A percentile compares a stretch with the other conserved stretches of the same genome.
Conservation (phyloP, 2,113 vertebrate species). For the Bombycilla garrulus region DNA sequence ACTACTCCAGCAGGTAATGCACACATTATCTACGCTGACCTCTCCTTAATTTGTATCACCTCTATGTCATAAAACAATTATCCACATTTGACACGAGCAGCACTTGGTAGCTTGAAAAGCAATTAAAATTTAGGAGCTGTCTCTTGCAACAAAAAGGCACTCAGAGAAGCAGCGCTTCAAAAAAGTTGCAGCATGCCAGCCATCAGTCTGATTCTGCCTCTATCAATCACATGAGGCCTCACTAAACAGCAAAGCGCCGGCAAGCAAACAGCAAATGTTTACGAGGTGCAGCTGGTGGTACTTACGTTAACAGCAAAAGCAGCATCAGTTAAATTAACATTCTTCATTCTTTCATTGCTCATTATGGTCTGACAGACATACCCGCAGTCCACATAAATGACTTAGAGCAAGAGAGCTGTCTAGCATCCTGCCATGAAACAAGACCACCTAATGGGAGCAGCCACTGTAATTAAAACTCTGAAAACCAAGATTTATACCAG, state of each 20-base stretch:
- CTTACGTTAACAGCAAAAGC: slow-evolving; percentile 72
- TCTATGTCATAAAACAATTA: slow-evolving; percentile 72
- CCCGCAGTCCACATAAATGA: slow-evolving; percentile 68
- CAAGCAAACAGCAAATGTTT: slow-evolving; percentile 60
- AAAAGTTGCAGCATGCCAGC: slow-evolving; percentile 19
- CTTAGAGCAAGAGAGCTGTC: slow-evolving; percentile 56
- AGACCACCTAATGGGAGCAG: slow-evolving; percentile 66
- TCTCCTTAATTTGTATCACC: slow-evolving; percentile 64
- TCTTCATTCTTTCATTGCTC: slow-evolving; percentile 72
- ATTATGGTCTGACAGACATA: slow-evolving; percentile 70
- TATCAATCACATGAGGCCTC: slow-evolving; percentile 59
- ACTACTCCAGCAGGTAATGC: slow-evolving; percentile 14
- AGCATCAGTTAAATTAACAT: slow-evolving; percentile 74
- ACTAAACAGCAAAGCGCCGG: slow-evolving; percentile 10
- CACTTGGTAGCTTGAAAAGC: slow-evolving; percentile 62
- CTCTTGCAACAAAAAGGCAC: slow-evolving; percentile 56
- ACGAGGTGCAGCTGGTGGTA: slow-evolving; percentile 70
- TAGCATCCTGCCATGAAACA: slow-evolving; percentile 64
- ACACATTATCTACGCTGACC: slow-evolving; percentile 50
- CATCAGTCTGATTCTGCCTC: slow-evolving; percentile 66
- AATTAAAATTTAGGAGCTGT: slow-evolving; percentile 74
- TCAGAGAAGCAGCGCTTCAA: slow-evolving; percentile 17
- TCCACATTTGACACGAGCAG: slow-evolving; percentile 61
- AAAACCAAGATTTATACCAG: slow-evolving; percentile 62
- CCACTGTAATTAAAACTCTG: slow-evolving; percentile 69